A percentile compares a stretch with the other conserved stretches of the same genome.
Evolutionary conservation across 2,113 vertebrate genomes (phyloP).

Genomic region (Halichoerus grypus): DNA sequence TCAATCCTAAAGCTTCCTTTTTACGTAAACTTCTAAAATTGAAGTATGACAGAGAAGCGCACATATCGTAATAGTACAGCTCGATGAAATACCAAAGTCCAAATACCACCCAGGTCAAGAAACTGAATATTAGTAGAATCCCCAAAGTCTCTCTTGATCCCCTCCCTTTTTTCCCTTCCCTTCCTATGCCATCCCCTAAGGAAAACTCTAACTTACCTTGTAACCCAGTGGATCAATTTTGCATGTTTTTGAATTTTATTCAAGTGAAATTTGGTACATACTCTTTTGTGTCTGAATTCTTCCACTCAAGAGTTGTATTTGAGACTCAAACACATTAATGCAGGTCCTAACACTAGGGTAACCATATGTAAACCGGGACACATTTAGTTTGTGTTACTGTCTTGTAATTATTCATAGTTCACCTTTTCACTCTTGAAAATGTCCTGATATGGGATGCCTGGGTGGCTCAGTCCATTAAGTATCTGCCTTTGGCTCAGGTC

Average conservation of each 20-base stretch:
- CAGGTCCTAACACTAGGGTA: not conserved
- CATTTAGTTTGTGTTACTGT: not conserved
- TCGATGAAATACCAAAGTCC: not conserved
- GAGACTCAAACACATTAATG: not conserved
- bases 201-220: not conserved
- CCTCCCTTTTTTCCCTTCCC: no score
- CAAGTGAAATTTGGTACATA: not conserved
- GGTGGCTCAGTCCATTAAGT: not conserved
- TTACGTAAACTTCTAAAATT: not conserved
- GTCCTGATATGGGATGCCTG: not conserved
- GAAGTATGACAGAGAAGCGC: not conserved
- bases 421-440: not conserved
- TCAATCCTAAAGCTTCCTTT: not conserved
- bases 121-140: not conserved
- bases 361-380: not conserved
- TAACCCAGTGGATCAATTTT: not conserved
- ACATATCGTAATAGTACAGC: not conserved
- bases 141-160: not conserved
- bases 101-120: not conserved
- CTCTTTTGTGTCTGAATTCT: not conserved
- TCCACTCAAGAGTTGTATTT: not conserved
- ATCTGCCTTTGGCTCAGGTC: not conserved
- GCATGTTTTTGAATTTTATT: not conserved
- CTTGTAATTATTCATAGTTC: not conserved
- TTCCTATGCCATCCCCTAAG: not conserved